Conservation (phyloP, 2,888 invertebrate species). For the Drosophila melanocephala region DNA sequence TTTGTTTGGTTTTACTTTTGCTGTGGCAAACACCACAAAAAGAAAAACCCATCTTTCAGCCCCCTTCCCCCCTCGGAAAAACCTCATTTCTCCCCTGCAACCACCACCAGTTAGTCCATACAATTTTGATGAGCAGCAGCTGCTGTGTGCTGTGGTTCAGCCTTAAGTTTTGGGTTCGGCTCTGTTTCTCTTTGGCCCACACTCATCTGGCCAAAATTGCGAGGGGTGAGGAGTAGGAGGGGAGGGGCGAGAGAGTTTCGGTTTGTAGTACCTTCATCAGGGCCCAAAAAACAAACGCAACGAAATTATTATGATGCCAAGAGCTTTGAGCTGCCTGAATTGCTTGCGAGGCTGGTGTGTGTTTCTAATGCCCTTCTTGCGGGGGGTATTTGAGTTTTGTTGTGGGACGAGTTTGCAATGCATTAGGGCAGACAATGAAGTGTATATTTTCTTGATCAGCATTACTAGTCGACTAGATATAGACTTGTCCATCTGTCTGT, state of each 20-base stretch:
- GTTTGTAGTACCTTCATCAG: conserved; percentile 41
- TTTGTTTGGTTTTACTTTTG: conserved; percentile 73
- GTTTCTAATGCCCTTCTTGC: conserved; percentile 14
- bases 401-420: not conserved
- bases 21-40: conserved; percentile 37
- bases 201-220: conserved; percentile 55
- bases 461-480: not conserved
- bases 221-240: conserved; percentile 13
- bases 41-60: conserved; percentile 11
- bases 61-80: not conserved
- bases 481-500: not conserved
- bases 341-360: not conserved
- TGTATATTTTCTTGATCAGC: not conserved
- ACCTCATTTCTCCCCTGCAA: not conserved
- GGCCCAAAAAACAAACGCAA: conserved; percentile 53
- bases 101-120: conserved; percentile 37
- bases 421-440: not conserved
- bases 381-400: not conserved
- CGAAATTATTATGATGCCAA: conserved; percentile 66
- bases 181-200: conserved; percentile 8
- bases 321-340: conserved; percentile 6
- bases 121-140: conserved; percentile 75
- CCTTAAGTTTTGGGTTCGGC: conserved; percentile 37
- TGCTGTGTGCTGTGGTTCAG: conserved; percentile 51
- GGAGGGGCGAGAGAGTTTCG: conserved; percentile 20